Base-by-base conservation (phyloP, 2,113 vertebrate genomes). In the Platanista minor region DNA sequence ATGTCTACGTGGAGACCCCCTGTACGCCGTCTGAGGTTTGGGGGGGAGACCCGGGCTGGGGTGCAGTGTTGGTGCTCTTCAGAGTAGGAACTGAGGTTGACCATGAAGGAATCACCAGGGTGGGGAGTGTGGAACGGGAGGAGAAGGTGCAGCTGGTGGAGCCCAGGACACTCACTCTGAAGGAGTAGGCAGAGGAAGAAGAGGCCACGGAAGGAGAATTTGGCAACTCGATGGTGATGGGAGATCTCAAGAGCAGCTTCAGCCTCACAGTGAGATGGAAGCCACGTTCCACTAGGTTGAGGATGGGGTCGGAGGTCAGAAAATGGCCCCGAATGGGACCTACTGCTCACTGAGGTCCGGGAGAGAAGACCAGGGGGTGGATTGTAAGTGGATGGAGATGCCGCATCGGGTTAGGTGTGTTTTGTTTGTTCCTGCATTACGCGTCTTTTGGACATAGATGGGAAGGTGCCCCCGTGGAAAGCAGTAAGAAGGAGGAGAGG, bases 181-280 rank as follows among this genome's bases (percentile, higher is more conserved):
- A 64, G 57, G n/a, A 54, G 41, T 3, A 1, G 59, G 13, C 27
- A 3, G 41, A 64, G 20, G 9, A 41, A n/a, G 39, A 27, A 61
- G 54, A n/a, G 29, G 59, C 72, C 25, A 25, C 20, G 1, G 33
- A 49, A 11, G 36, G 57, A 6, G 54, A 31, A 4, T 17, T 2
- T 49, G 25, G 31, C 33, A 12, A 36, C 7, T 21, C 2, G 0
- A 21, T 11, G 23, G 21, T 31, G 13, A 6, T 0, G 7, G 52
- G 27, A n/a, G 23, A 9, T n/a, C 49, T 62, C 14, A 15, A 23
- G 41, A 52, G 33, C 66, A 23, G n/a, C n/a, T 61, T 61, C 54
- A 62, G 33, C 54, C 20, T 31, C 80, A 31, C 11, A 15, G 3
- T 59, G 62, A 27, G 21, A 8, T 6, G 20, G 62, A 57, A 43